phyloP scores from a whole-genome alignment of 2,888 invertebrate species.

The Alcis repandata region DNA sequence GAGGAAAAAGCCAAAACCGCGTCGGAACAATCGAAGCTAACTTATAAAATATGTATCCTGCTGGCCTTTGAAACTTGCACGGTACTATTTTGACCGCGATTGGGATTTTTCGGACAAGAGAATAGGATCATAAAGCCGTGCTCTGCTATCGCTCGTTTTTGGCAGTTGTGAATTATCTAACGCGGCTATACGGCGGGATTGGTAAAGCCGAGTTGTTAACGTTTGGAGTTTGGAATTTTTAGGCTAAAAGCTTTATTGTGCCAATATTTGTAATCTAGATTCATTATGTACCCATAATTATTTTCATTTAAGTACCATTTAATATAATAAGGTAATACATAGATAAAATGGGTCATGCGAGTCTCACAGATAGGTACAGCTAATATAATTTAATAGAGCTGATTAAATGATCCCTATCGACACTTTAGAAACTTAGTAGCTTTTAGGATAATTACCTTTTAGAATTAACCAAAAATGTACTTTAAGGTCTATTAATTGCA shows the following conservation, averaged over 20 bases:
- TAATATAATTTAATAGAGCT: too few species aligned
- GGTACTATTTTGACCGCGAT: slow-evolving; percentile 82
- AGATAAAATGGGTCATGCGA: too few species aligned
- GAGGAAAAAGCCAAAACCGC: slow-evolving; percentile 59
- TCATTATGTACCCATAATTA: too few species aligned
- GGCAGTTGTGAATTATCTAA: slow-evolving; percentile 47
- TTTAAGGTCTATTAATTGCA: too few species aligned
- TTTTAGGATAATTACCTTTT: too few species aligned
- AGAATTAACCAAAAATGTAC: too few species aligned
- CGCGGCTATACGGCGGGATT: slow-evolving; percentile 34
- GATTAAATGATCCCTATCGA: too few species aligned
- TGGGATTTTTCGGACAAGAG: slow-evolving; percentile 74
- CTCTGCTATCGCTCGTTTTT: slow-evolving; percentile 51
- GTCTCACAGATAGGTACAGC: too few species aligned
- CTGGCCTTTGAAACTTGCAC: slow-evolving; percentile 81
- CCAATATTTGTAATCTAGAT: neutral
- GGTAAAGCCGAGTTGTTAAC: slow-evolving; percentile 35
- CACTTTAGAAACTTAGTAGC: too few species aligned
- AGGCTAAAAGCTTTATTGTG: slow-evolving; percentile 5
- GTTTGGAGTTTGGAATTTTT: slow-evolving; percentile 24
- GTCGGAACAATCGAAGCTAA: slow-evolving; percentile 85
- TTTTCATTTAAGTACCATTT: too few species aligned
- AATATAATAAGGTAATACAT: too few species aligned
- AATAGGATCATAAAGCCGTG: slow-evolving; percentile 63
- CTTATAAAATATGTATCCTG: slow-evolving; percentile 85